phyloP scores from a whole-genome alignment of 2,113 vertebrate species.

The Hemiscyllium ocellatum region DNA sequence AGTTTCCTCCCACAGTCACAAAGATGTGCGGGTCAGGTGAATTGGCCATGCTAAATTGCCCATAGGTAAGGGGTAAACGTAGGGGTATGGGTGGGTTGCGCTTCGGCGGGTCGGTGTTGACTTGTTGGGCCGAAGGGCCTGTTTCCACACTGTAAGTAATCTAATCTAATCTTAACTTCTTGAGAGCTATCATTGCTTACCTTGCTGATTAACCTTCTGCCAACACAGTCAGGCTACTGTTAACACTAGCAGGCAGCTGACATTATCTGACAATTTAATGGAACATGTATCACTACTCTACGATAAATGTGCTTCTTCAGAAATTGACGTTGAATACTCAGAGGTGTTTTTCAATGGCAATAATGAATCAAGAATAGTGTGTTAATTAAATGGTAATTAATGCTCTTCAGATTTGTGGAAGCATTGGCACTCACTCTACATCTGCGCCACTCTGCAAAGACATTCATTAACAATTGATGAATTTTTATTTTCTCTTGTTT shows the following conservation, averaged over 20 bases:
- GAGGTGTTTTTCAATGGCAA: not conserved
- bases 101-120: too few species aligned
- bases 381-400: conserved; percentile 18
- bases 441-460: not conserved
- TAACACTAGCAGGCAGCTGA: not conserved
- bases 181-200: not conserved
- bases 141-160: too few species aligned
- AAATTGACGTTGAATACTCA: not conserved
- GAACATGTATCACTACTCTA: not conserved
- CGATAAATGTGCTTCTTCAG: not conserved
- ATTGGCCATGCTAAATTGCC: too few species aligned
- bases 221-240: not conserved
- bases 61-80: too few species aligned
- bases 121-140: too few species aligned
- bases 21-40: too few species aligned
- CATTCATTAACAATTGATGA: not conserved
- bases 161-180: too few species aligned
- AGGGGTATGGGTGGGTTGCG: too few species aligned
- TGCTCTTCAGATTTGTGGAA: not conserved
- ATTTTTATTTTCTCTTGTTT: not conserved
- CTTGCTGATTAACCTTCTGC: conserved; percentile 18
- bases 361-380: not conserved
- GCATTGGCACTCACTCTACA: not conserved
- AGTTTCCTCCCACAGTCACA: too few species aligned
- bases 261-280: not conserved